A percentile compares a stretch with the other conserved stretches of the same genome.
phyloP scores from a whole-genome alignment of 2,888 invertebrate genomes.

The Acronicta alni region DNA sequence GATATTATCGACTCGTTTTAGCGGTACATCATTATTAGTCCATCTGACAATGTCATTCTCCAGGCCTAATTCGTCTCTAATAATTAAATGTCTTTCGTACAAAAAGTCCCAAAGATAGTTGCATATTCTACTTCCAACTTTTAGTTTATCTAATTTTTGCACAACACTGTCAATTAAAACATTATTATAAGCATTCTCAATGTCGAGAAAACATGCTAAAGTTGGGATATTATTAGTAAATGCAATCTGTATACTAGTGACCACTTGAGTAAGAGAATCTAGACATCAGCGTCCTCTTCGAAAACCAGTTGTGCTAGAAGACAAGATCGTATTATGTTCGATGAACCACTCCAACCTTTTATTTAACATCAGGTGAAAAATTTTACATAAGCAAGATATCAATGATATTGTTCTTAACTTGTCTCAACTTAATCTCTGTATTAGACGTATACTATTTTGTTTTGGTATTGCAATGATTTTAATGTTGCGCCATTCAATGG shows the following conservation, averaged over 20 bases:
- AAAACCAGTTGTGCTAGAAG: slow-evolving; percentile 4
- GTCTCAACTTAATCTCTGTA: too few relatives aligned
- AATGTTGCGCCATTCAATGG: slow-evolving; percentile 5
- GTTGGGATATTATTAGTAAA: too few relatives aligned
- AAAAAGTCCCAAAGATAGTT: slow-evolving; percentile 10
- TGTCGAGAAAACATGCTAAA: too few relatives aligned
- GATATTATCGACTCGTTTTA: not conserved
- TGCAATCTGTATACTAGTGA: not conserved
- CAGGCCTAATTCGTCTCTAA: not conserved
- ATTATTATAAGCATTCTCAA: not conserved
- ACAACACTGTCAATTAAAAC: slow-evolving; percentile 4
- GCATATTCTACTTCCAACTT: slow-evolving; percentile 3
- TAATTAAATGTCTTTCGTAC: slow-evolving; percentile 5
- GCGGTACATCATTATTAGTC: not conserved
- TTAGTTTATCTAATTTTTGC: not conserved
- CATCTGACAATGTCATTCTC: not conserved
- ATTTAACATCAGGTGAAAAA: slow-evolving; percentile 1
- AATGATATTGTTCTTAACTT: too few relatives aligned
- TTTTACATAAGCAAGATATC: not conserved
- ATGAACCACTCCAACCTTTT: slow-evolving; percentile 10
- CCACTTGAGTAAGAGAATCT: slow-evolving; percentile 1
- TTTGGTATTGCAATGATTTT: slow-evolving; percentile 10
- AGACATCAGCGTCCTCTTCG: slow-evolving; percentile 5
- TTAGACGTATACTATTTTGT: not conserved
- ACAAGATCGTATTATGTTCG: not conserved